Evolutionary conservation across 2,888 invertebrate genomes (phyloP).

Genomic region (Volucella zonaria): DNA sequence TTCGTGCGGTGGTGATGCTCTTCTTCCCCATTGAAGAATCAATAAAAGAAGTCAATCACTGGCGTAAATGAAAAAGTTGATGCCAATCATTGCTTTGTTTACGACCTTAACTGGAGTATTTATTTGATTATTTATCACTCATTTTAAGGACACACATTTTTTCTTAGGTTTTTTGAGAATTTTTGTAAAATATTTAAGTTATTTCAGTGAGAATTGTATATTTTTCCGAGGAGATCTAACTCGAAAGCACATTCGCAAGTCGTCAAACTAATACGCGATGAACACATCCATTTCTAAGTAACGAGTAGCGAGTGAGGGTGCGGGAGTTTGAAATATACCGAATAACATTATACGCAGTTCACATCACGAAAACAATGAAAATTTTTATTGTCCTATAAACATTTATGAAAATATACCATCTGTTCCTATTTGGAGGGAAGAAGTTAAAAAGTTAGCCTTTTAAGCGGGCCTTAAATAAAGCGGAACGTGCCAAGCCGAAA

Average conservation of each 20-base stretch:
- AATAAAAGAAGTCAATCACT: constrained; percentile 73
- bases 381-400: not conserved
- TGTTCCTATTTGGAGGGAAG: no score
- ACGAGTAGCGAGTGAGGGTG: constrained; percentile 55
- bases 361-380: not conserved
- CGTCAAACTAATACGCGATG: constrained; percentile 53
- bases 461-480: no score
- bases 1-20: constrained; percentile 65
- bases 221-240: constrained; percentile 47
- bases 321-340: constrained; percentile 52
- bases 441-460: no score
- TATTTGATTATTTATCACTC: constrained; percentile 37
- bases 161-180: constrained; percentile 23
- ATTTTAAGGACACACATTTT: constrained; percentile 33
- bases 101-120: constrained; percentile 14
- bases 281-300: constrained; percentile 54
- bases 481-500: no score
- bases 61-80: constrained; percentile 51
- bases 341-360: constrained; percentile 12
- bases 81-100: constrained; percentile 39
- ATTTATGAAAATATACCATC: not conserved
- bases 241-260: constrained; percentile 59
- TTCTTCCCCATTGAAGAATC: constrained; percentile 72
- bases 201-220: constrained; percentile 52
- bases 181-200: constrained; percentile 39